phyloP scores from a whole-genome alignment of 2,888 invertebrate genomes.

The Fragum fragum region DNA sequence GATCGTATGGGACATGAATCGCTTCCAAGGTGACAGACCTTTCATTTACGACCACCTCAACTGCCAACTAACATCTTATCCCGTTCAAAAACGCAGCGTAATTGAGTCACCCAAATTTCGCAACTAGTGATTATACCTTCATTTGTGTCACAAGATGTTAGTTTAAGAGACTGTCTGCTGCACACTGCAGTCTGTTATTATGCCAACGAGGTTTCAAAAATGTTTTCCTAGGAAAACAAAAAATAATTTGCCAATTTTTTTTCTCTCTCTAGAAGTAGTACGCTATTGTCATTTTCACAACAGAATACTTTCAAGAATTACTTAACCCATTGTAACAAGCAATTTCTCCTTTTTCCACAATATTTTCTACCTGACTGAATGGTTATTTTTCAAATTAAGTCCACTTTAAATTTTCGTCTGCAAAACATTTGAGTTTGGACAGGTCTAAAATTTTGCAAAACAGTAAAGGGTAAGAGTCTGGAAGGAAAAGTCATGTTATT shows the following conservation, averaged over 20 bases:
- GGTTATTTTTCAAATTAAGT: no score
- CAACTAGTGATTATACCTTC: constrained; percentile 19
- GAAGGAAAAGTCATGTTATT: background rate
- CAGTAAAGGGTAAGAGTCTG: no score
- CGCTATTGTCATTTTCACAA: no score
- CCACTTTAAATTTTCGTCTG: no score
- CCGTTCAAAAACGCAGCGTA: background rate
- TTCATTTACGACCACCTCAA: background rate
- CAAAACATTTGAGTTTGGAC: no score
- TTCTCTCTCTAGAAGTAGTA: no score
- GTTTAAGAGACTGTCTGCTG: constrained; percentile 20
- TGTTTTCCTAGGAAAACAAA: background rate
- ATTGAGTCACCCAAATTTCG: constrained; percentile 20
- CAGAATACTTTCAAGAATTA: no score
- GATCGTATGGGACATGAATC: background rate
- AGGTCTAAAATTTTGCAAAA: no score
- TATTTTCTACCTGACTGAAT: no score
- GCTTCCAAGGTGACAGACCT: background rate
- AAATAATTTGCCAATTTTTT: background rate
- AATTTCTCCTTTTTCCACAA: no score
- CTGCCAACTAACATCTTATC: constrained; percentile 6
- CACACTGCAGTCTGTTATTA: constrained; percentile 27
- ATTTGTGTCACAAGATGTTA: constrained; percentile 21
- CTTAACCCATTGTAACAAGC: no score
- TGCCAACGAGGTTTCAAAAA: background rate